Evolutionary conservation across 2,797 vertebrate genomes (phyloP).

Genomic region (Trachurus trachurus): DNA sequence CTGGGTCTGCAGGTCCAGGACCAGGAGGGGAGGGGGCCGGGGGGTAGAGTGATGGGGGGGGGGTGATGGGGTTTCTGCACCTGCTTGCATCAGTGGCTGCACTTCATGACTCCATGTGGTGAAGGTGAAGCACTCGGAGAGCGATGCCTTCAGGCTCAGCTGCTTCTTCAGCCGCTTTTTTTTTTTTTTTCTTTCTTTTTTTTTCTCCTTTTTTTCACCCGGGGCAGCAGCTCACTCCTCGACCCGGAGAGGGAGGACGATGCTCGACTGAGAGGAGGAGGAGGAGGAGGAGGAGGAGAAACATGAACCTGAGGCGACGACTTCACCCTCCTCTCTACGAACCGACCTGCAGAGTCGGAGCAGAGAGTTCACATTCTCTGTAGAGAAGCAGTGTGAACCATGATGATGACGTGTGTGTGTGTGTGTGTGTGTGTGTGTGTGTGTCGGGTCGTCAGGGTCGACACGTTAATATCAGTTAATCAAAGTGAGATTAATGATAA

Average conservation of each 20-base stretch:
- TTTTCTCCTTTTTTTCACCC: not conserved
- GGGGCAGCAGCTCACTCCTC: not conserved
- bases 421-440: not conserved
- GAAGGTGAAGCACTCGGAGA: not conserved
- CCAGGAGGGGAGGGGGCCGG: too few species aligned
- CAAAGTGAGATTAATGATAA: not conserved
- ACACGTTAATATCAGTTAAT: not conserved
- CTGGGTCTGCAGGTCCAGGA: not conserved
- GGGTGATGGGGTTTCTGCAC: too few species aligned
- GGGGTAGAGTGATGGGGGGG: too few species aligned
- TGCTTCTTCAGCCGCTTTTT: too few species aligned
- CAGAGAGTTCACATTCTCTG: too few species aligned
- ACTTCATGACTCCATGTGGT: not conserved
- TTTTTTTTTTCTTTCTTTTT: too few species aligned
- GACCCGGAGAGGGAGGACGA: not conserved
- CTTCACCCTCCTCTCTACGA: too few species aligned
- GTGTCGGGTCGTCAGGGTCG: not conserved
- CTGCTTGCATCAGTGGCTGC: not conserved
- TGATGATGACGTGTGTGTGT: not conserved
- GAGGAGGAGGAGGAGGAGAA: not conserved
- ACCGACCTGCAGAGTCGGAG: too few species aligned
- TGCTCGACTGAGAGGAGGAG: not conserved
- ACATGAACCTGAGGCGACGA: not conserved
- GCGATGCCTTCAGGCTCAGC: not conserved
- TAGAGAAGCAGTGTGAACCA: not conserved